Evolutionary conservation across 2,888 invertebrate genomes (phyloP).

Genomic region (Silvanus unidentatus): DNA sequence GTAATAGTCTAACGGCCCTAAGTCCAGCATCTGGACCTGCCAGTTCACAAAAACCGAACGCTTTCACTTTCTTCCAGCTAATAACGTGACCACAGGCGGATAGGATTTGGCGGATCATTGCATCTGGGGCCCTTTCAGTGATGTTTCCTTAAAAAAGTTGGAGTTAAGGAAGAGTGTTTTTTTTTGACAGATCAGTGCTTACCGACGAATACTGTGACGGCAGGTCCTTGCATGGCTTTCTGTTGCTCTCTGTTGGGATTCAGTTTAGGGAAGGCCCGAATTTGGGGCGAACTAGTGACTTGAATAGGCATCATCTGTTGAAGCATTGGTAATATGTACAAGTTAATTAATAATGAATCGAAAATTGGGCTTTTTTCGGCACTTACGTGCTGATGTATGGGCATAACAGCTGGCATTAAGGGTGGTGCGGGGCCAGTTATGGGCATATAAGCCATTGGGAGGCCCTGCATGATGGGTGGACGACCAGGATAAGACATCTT

Average conservation of each 20-base stretch:
- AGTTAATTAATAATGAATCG: constrained; percentile 2
- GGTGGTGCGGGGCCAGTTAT: constrained; percentile 65
- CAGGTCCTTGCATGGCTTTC: constrained; percentile 63
- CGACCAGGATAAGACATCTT: constrained; percentile 85
- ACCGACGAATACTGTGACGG: constrained; percentile 97
- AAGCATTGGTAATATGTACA: constrained; percentile 17
- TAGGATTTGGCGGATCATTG: constrained; percentile 88
- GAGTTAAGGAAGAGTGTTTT: background rate
- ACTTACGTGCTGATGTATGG: constrained; percentile 70
- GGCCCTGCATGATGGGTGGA: constrained; percentile 70
- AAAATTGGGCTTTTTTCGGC: constrained; percentile 6
- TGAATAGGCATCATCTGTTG: constrained; percentile 53
- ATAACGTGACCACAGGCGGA: constrained; percentile 90
- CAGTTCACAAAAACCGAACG: constrained; percentile 97
- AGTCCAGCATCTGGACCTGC: constrained; percentile 93
- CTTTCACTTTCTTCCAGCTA: constrained; percentile 96
- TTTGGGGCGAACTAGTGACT: constrained; percentile 44
- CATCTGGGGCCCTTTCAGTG: constrained; percentile 89
- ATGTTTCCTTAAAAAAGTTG: constrained; percentile 62
- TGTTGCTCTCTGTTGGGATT: constrained; percentile 43
- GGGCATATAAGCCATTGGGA: constrained; percentile 56
- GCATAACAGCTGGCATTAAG: constrained; percentile 65
- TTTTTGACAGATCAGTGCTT: constrained; percentile 25
- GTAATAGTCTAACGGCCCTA: constrained; percentile 85
- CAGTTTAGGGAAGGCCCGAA: constrained; percentile 42